These are phyloP conservation scores for Zaprionus lineosus DNA, from an alignment of 2,888 invertebrate genomes.

Conservation along the genomic window DNA sequence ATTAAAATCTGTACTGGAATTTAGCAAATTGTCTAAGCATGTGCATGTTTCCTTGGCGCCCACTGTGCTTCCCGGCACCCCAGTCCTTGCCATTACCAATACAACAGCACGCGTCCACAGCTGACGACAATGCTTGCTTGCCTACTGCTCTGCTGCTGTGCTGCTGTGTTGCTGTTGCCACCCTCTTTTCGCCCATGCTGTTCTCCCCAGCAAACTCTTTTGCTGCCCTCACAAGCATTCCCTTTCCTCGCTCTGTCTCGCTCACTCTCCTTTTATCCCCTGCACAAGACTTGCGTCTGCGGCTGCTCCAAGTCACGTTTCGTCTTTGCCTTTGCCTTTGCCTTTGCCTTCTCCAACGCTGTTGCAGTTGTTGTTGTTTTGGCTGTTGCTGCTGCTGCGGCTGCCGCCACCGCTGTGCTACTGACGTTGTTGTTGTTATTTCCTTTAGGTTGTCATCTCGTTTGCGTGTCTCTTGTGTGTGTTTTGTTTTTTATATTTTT, in stretches of 20 bases:
- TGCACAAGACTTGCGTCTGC: conserved; percentile 36
- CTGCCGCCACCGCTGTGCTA: no score
- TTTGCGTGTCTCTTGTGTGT: conserved; percentile 59
- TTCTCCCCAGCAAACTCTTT: conserved; percentile 21
- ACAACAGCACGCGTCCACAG: conserved; percentile 26
- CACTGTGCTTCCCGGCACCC: conserved; percentile 41
- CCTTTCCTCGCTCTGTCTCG: neutral
- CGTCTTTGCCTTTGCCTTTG: conserved; percentile 26
- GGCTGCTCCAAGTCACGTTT: conserved; percentile 71
- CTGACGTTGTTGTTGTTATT: conserved; percentile 52
- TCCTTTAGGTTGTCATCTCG: conserved; percentile 76
- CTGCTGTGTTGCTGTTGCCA: conserved; percentile 2
- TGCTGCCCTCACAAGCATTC: conserved; percentile 6
- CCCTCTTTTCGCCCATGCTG: conserved; percentile 6
- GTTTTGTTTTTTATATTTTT: conserved; percentile 12
- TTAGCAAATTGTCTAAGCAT: neutral
- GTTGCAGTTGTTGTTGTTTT: conserved; percentile 46
- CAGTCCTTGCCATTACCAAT: conserved; percentile 16
- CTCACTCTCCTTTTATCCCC: no score
- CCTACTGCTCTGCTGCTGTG: conserved; percentile 7
- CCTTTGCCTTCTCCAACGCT: conserved; percentile 27
- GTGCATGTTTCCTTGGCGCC: conserved; percentile 14
- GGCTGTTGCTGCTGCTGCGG: no score
- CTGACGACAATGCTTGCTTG: conserved; percentile 43
- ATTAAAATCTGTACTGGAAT: neutral